phyloP scores from a whole-genome alignment of 2,113 vertebrate species.

The Noctilio leporinus region DNA sequence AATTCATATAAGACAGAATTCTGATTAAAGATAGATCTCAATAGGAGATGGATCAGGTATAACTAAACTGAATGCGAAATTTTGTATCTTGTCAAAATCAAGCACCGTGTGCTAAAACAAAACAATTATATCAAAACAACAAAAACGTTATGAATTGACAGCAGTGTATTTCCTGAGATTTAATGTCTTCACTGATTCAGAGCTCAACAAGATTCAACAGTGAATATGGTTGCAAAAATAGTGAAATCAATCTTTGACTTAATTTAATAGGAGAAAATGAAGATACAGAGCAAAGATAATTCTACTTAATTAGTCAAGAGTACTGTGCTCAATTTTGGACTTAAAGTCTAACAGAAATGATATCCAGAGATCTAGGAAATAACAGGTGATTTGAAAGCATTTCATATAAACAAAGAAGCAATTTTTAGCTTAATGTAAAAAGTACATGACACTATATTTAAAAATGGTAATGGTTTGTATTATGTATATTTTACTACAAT shows the following conservation, averaged over 20 bases:
- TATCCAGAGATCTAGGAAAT: not conserved
- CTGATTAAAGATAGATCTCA: not conserved
- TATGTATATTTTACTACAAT: not conserved
- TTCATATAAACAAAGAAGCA: not conserved
- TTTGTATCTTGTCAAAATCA: not conserved
- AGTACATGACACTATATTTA: not conserved
- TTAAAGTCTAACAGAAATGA: not conserved
- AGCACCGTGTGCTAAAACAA: not conserved
- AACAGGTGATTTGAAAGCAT: not conserved
- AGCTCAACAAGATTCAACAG: not conserved
- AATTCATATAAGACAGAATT: not conserved
- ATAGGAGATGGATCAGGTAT: not conserved
- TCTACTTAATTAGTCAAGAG: not conserved
- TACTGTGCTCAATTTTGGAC: not conserved
- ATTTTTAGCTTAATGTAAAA: constrained; percentile 21
- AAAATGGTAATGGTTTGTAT: not conserved
- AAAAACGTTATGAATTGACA: not conserved
- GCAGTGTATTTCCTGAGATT: constrained; percentile 14
- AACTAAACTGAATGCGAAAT: not conserved
- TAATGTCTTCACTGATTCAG: constrained; percentile 25
- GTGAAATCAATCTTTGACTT: not conserved
- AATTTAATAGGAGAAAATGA: constrained; percentile 18
- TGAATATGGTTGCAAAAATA: not conserved
- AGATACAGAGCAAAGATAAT: not conserved
- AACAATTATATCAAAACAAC: not conserved